These are phyloP conservation scores for Laticauda laticaudata DNA, from an alignment of 2,113 vertebrate species.

Conservation along the genomic window DNA sequence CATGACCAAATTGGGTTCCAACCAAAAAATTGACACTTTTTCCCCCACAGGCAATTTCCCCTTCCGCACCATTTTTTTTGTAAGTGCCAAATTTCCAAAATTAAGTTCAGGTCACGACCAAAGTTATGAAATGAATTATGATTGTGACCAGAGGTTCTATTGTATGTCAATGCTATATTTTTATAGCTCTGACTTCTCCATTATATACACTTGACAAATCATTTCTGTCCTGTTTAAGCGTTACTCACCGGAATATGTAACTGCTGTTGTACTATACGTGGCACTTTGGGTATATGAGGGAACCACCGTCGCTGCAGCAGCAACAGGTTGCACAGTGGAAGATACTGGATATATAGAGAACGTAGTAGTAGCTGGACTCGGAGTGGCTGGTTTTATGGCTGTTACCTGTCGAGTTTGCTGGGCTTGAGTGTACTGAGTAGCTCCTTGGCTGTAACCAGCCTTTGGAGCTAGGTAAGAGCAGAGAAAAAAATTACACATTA, in stretches of 20 bases:
- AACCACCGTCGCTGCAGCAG: constrained; percentile 89
- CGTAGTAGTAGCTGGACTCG: constrained; percentile 90
- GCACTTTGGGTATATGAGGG: constrained; percentile 96
- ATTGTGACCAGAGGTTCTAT: no score
- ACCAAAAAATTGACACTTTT: no score
- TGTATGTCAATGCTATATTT: not conserved
- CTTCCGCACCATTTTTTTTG: no score
- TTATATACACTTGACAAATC: not conserved
- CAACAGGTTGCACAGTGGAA: constrained; percentile 91
- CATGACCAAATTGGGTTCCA: no score
- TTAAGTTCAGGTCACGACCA: no score
- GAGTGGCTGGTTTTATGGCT: constrained; percentile 94
- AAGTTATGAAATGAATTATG: no score
- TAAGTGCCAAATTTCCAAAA: no score
- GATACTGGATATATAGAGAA: constrained; percentile 98
- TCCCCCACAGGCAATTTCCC: no score
- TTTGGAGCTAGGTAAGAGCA: constrained; percentile 80
- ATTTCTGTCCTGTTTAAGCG: not conserved
- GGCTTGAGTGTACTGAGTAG: constrained; percentile 92
- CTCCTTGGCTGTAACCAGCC: constrained; percentile 91
- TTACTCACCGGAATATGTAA: constrained; percentile 91
- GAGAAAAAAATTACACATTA: constrained; percentile 21
- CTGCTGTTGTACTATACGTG: constrained; percentile 95
- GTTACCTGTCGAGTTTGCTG: constrained; percentile 97
- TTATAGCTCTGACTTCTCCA: not conserved